Evolutionary conservation across 92 coral and sea anemone species (phyloP), one percentile per base, ranked within the genome.

Genomic region (Palythoa grandis): DNA sequence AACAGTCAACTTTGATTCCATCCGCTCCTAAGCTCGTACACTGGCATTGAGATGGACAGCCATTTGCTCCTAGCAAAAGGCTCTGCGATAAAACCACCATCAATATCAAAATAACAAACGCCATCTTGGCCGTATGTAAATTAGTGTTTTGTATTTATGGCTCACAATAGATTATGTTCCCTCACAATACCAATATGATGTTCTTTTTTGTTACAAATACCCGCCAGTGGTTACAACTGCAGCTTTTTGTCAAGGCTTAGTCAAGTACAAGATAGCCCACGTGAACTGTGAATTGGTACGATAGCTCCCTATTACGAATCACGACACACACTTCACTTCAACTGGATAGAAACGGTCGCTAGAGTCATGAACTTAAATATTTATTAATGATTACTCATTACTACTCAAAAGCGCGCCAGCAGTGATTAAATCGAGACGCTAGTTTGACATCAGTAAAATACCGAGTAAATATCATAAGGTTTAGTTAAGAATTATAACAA

Each of bases 341-440:
- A 54, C n/a, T 20, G 7, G 4, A 37, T n/a, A 20, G 40, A 43
- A 66, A 66, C 85, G 85, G 74, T 47, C 74, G 74, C 29, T 17
- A 5, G 22, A 10, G 3, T 16, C 19, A 8, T 11, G 11, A 48
- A 15, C 52, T 65, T 74, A 80, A 80, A 80, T 43, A 80, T 80
- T 80, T 80, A 66, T 80, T 80, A 80, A 80, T 67, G 75, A 80
- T 80, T 66, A 65, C 74, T 80, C 56, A 80, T 80, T 80, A 80
- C 63, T 65, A 48, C 66, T 67, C 22, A 65, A 80, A 73, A 66
- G 72, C 74, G 73, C 25, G 40, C 74, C 85, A 65, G 85, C 61
- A 48, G 58, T 80, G 74, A 65, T 80, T 80, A 66, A 66, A n/a
- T 11, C 22, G 29, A 48, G 85, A 40, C 50, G 58, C 72, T 52